Evolutionary conservation across 2,888 invertebrate genomes (phyloP), one percentile per base, ranked within the genome.

Genomic region (Sesia apiformis): DNA sequence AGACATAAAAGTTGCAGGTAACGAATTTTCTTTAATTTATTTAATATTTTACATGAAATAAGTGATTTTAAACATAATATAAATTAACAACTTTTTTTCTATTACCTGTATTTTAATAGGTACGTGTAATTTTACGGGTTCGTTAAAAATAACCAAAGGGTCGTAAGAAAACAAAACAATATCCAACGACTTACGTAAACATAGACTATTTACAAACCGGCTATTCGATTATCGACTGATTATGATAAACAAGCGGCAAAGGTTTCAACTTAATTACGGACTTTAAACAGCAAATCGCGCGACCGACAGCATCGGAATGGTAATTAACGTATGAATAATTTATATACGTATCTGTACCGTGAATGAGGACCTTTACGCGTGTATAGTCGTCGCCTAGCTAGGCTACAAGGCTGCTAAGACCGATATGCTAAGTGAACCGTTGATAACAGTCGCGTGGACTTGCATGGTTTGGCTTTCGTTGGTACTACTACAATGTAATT

Each of bases 401-500:
- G 75, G 74, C 63, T 69, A 78, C 80, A 84, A 87, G 85, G 8
- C 69, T 66, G 65, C 69, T 62, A 63, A 69, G 61, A 62, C 69
- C 78, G 85, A 87, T 88, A 86, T 87, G 87, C 86, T 87, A 87
- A 88, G 86, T 82, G 80, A 74, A 76, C 76, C 2, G 23, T 72
- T 83, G 87, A 88, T 87, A 87, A 77, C 78, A 69, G 76, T 76
- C 84, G 81, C 80, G 81, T 78, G 66, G 67, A 57, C 55, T 72
- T 68, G 72, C 77, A 74, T 72, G 74, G 66, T 71, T 40, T 39
- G 42, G 52, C 50, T 46, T 23, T 46, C 5, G 46, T 46, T 4
- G 38, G 5, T 42, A 42, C 7, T 42, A 6, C 42, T 38, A 50
- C 8, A 38, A 23, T 39, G 50, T 38, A 46, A 46, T 46, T 46